Percentiles rank a stretch among this genome's conserved stretches.
These are phyloP conservation scores for Stenoptilia bipunctidactyla DNA, from an alignment of 2,888 invertebrate genomes.

Conservation along the genomic window DNA sequence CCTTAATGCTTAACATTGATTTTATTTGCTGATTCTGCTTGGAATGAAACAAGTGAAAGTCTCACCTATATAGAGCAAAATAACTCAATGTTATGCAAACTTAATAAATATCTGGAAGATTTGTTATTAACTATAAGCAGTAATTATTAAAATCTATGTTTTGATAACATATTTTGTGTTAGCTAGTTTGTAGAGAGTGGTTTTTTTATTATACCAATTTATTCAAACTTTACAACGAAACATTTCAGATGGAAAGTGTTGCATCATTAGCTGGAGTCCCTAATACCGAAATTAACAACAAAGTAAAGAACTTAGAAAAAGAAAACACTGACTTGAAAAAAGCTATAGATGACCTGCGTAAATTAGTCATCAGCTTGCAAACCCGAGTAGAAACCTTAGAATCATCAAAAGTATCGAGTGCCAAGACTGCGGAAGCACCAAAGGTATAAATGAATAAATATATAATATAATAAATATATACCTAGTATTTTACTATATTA, in stretches of 20 bases:
- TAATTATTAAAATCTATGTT: slow-evolving; percentile 7
- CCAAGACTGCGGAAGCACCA: slow-evolving; percentile 25
- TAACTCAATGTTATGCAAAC: too few relatives aligned
- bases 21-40: too few relatives aligned
- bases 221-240: too few relatives aligned
- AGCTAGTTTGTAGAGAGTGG: background rate
- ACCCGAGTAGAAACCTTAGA: slow-evolving; percentile 52
- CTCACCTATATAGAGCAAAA: too few relatives aligned
- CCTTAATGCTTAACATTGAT: too few relatives aligned
- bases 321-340: slow-evolving; percentile 68
- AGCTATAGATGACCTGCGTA: slow-evolving; percentile 54
- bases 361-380: slow-evolving; percentile 58
- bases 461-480: too few relatives aligned
- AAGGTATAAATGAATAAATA: too few relatives aligned
- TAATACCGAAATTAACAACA: slow-evolving; percentile 66
- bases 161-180: slow-evolving; percentile 6
- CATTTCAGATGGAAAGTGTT: slow-evolving; percentile 77
- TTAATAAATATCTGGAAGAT: background rate
- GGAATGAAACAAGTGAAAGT: too few relatives aligned
- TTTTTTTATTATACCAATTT: background rate
- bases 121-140: too few relatives aligned
- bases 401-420: slow-evolving; percentile 21
- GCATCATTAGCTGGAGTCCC: slow-evolving; percentile 68
- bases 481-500: too few relatives aligned
- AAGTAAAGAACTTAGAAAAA: slow-evolving; percentile 69